Conservation (phyloP, 2,797 vertebrate species). For the Tachyglossus aculeatus region DNA sequence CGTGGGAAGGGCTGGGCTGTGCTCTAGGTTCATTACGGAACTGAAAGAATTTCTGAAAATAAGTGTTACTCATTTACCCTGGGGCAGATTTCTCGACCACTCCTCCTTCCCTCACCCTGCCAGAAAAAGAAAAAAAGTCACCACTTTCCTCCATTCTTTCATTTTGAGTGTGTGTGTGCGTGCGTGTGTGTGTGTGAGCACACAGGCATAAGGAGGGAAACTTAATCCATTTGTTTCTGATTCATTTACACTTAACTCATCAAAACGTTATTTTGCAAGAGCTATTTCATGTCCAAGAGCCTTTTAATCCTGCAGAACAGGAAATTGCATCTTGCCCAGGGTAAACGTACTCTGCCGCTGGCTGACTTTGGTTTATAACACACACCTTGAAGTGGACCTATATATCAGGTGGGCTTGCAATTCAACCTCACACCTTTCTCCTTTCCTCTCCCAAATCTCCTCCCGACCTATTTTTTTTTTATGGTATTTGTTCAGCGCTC, state of each 20-base stretch:
- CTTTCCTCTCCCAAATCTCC: accelerated
- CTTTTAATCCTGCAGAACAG: neutral
- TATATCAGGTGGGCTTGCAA: neutral
- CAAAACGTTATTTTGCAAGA: constrained; percentile 13
- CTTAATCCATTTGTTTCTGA: constrained; percentile 33
- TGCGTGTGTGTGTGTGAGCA: too few relatives aligned
- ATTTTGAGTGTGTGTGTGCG: neutral
- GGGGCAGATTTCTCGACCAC: too few relatives aligned
- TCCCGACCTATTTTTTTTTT: neutral
- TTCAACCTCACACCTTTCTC: too few relatives aligned
- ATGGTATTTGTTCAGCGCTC: neutral
- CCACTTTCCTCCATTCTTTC: neutral
- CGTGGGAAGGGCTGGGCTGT: neutral
- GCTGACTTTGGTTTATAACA: neutral
- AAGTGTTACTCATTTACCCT: neutral
- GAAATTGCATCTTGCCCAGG: neutral
- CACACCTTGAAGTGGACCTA: neutral
- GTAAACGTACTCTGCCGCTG: neutral
- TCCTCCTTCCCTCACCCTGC: too few relatives aligned
- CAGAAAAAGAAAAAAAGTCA: too few relatives aligned
- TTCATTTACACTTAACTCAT: constrained; percentile 41
- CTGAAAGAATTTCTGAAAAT: neutral
- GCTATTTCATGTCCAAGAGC: neutral
- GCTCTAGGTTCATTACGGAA: neutral
- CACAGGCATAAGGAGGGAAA: too few relatives aligned